Evolutionary conservation across 2,888 invertebrate genomes (phyloP).

Genomic region (Drosophila kambysellisi): DNA sequence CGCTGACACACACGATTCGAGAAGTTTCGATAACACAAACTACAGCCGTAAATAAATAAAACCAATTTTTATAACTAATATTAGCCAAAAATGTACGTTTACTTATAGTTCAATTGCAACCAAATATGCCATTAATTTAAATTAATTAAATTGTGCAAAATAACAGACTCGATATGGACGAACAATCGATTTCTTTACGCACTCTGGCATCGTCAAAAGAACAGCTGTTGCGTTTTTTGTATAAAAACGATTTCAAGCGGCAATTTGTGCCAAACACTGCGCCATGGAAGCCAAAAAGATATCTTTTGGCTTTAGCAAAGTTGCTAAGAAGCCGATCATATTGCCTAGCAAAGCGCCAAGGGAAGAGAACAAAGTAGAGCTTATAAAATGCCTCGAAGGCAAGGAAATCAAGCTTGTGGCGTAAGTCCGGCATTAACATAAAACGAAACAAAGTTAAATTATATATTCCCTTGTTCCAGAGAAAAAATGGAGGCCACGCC

Average conservation of each 20-base stretch:
- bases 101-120: not conserved
- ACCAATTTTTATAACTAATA: not conserved
- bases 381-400: constrained; percentile 92
- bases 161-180: constrained; percentile 8
- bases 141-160: constrained; percentile 4
- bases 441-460: not conserved
- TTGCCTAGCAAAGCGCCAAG: constrained; percentile 78
- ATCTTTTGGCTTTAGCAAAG: constrained; percentile 92
- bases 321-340: constrained; percentile 86
- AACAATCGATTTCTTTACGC: not conserved
- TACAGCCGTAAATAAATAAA: not conserved
- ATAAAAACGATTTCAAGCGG: constrained; percentile 57
- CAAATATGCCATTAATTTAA: not conserved
- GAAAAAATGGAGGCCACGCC: constrained; percentile 85
- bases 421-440: constrained; percentile 85
- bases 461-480: constrained; percentile 73
- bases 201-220: constrained; percentile 17
- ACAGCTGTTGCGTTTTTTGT: constrained; percentile 58
- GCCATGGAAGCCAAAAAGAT: constrained; percentile 90
- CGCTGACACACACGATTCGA: constrained; percentile 73
- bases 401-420: constrained; percentile 91
- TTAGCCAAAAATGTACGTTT: not conserved
- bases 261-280: constrained; percentile 14
- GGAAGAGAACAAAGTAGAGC: constrained; percentile 87
- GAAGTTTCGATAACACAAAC: constrained; percentile 64